Conservation (phyloP, 2,113 vertebrate genomes). For the Tonatia bakeri region DNA sequence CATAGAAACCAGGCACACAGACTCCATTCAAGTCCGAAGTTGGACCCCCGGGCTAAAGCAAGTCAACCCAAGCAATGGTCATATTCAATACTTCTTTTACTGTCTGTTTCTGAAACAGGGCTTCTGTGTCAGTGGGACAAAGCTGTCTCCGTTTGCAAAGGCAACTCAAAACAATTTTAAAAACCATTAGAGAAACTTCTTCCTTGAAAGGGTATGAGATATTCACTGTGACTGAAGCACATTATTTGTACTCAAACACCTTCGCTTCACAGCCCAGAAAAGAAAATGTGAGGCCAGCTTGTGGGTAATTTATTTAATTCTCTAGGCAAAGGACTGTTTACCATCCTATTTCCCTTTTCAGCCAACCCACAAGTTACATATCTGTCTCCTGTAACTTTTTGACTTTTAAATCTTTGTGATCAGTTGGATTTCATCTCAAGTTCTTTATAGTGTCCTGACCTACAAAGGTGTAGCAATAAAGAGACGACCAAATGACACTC, state of each 20-base stretch:
- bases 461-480: slow-evolving; percentile 49
- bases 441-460: slow-evolving; percentile 32
- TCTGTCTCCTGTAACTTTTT: slow-evolving; percentile 15
- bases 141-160: slow-evolving; percentile 62
- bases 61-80: slow-evolving; percentile 28
- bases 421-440: slow-evolving; percentile 7
- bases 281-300: background rate
- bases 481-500: slow-evolving; percentile 55
- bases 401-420: slow-evolving; percentile 44
- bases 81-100: slow-evolving; percentile 51
- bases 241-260: background rate
- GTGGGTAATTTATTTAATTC: background rate
- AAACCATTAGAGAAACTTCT: background rate
- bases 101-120: slow-evolving; percentile 49
- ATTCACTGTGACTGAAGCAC: background rate
- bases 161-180: slow-evolving; percentile 34
- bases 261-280: background rate
- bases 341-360: background rate
- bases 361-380: background rate
- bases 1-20: slow-evolving; percentile 68
- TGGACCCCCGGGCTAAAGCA: slow-evolving; percentile 64
- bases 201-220: accelerated
- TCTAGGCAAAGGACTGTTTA: background rate
- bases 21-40: slow-evolving; percentile 62
- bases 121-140: slow-evolving; percentile 50